Evolutionary conservation across 2,888 invertebrate species (phyloP), one percentile per base, ranked within the genome.

Genomic region (Tortricodes alternella): DNA sequence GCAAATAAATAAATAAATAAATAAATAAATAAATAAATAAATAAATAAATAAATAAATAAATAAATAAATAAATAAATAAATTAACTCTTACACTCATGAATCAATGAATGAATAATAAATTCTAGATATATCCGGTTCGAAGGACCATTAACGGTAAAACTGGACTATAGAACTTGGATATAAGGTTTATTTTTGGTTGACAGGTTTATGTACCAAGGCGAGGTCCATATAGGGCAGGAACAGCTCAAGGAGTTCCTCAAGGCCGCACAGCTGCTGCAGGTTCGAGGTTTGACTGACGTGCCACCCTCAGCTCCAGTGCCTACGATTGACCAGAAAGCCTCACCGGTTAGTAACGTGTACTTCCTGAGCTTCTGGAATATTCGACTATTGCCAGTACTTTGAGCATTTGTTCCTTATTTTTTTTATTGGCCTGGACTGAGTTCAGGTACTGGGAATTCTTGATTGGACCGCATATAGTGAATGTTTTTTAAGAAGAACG

Each of bases 171-270:
- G 29, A 29, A 29, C n/a, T 29, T 1, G 11, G n/a, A 11, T 11
- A n/a, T 23, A n/a, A 19, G 27, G n/a, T 32, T 9, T 38, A 32
- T 7, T 11, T 11, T 34, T 15, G 13, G 19, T 29, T 15, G 35
- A 0, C 76, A 95, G 95, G 85, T 97, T 97, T 91, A 97, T 97
- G 96, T 97, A 97, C 85, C 96, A 96, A 84, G 97, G 97, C 60
- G 97, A 97, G 85, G 97, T 97, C 24, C 95, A 96, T 83, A 96
- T 97, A 68, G 96, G 96, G 18, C 96, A 97, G 81, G 96, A 96
- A 72, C 96, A 96, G 79, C 90, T 97, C 69, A 94, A 95, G 63
- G 96, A 96, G 80, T 96, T 97, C 83, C 91, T 97, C 66, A 94
- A 95, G 85, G 96, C 96, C 62, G 97, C 97, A 35, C 96, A 96